phyloP scores from a whole-genome alignment of 2,888 invertebrate species.

The Xanthia icteritia region DNA sequence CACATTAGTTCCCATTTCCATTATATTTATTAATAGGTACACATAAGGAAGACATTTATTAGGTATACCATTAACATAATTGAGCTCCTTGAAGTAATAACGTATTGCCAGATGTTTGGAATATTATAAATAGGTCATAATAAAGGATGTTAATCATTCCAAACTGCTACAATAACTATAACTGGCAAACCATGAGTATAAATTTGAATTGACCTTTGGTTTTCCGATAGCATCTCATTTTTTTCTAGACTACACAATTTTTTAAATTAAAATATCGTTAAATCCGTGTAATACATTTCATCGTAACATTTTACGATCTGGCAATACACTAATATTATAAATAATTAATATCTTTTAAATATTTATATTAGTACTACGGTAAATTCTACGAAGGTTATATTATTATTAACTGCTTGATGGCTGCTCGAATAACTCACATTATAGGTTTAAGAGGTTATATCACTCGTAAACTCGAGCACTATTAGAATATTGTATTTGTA shows the following conservation, averaged over 20 bases:
- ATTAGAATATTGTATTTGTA: conserved; percentile 18
- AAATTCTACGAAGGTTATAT: conserved; percentile 20
- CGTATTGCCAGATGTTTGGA: background rate
- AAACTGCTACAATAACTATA: background rate
- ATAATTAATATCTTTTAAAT: conserved; percentile 8
- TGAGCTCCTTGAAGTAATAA: background rate
- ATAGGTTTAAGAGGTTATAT: conserved; percentile 16
- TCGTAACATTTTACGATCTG: conserved; percentile 16
- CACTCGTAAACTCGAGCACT: background rate
- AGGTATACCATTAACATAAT: conserved; percentile 1
- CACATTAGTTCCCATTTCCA: background rate
- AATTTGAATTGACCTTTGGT: background rate
- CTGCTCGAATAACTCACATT: conserved; percentile 9
- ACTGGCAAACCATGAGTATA: background rate
- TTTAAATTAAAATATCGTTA: background rate
- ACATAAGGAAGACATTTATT: background rate
- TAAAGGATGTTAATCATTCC: background rate
- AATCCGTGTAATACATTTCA: conserved; percentile 1
- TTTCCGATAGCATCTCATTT: background rate
- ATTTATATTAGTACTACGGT: background rate
- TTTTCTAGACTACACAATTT: conserved; percentile 5
- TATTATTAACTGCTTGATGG: conserved; percentile 20
- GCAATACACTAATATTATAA: background rate
- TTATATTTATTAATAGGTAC: conserved; percentile 2
- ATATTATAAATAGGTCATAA: conserved; percentile 1